Conservation (phyloP, 2,888 invertebrate species). For the Eustalomyia histrio region DNA sequence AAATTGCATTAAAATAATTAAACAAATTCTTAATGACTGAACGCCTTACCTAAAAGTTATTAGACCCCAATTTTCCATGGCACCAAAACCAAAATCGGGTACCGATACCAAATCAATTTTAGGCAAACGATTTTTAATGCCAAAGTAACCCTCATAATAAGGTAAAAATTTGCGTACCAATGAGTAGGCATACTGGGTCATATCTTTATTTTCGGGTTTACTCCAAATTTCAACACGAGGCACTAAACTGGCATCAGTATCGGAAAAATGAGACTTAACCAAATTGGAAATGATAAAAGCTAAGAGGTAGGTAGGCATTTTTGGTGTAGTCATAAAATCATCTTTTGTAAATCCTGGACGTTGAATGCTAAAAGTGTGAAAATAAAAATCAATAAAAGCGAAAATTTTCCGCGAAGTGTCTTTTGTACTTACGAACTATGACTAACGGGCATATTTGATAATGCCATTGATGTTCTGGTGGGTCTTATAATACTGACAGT, state of each 20-base stretch:
- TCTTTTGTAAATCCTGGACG: conserved; percentile 83
- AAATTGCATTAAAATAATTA: background rate
- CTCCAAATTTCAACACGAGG: conserved; percentile 79
- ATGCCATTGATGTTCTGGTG: conserved; percentile 77
- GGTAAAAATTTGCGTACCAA: conserved; percentile 83
- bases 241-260: conserved; percentile 70
- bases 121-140: conserved; percentile 82
- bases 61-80: conserved; percentile 87
- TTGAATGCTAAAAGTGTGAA: conserved; percentile 67
- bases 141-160: conserved; percentile 84
- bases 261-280: conserved; percentile 74
- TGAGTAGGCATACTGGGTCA: conserved; percentile 81
- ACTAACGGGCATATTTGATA: conserved; percentile 84
- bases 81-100: conserved; percentile 85
- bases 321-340: conserved; percentile 83
- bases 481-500: conserved; percentile 84
- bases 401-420: background rate
- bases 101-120: conserved; percentile 87
- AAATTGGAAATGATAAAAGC: conserved; percentile 83
- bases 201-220: conserved; percentile 75
- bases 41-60: conserved; percentile 81
- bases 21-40: background rate
- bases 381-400: background rate
- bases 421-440: conserved; percentile 72
- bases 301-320: conserved; percentile 88